These are phyloP conservation scores for Heliconius eleuchia DNA, from an alignment of 1,140 invertebrate genomes.

Conservation along the genomic window DNA sequence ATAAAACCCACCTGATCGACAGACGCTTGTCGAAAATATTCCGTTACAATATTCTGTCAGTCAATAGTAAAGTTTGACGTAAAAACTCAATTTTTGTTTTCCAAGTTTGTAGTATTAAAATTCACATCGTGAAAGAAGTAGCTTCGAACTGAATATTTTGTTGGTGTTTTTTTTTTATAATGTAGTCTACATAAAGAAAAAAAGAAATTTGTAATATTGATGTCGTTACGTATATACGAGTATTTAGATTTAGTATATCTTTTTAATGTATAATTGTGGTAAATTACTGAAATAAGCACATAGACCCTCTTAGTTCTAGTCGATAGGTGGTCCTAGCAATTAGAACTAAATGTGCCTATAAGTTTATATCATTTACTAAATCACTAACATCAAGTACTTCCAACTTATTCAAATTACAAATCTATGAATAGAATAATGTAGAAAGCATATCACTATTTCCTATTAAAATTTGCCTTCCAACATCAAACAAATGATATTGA, in stretches of 20 bases:
- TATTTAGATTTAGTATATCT: too few species aligned
- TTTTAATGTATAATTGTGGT: too few species aligned
- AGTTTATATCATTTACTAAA: neutral
- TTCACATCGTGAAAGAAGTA: neutral
- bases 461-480: neutral
- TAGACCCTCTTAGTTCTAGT: too few species aligned
- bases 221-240: too few species aligned
- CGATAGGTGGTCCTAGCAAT: too few species aligned
- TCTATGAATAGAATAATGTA: neutral
- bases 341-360: neutral
- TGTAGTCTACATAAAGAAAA: too few species aligned
- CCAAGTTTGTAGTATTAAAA: neutral
- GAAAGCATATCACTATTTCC: neutral
- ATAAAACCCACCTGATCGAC: neutral
- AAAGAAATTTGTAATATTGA: too few species aligned
- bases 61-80: neutral
- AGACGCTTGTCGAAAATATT: neutral
- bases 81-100: neutral
- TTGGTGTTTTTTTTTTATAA: neutral
- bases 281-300: too few species aligned
- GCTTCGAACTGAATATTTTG: neutral
- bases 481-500: constrained; percentile 11
- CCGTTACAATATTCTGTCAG: neutral
- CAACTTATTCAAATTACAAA: neutral
- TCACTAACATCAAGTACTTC: neutral